Conservation (phyloP, 2,797 vertebrate species). For the Simalia tracyae region DNA sequence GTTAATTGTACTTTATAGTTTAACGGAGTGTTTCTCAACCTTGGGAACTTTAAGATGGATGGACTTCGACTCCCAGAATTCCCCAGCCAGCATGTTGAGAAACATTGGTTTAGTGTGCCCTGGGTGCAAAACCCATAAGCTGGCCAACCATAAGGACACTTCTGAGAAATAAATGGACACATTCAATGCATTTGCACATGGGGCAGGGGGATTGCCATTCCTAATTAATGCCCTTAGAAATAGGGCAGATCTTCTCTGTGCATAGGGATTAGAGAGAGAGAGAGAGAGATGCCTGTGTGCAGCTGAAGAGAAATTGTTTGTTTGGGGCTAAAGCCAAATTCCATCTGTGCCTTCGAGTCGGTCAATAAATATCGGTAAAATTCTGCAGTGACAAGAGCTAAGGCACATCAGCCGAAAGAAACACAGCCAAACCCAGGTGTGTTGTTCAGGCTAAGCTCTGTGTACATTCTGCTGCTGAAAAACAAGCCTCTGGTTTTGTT, state of each 20-base stretch:
- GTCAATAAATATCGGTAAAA: background rate
- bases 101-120: background rate
- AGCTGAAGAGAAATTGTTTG: background rate
- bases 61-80: too few species aligned
- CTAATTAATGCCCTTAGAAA: background rate
- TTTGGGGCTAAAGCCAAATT: background rate
- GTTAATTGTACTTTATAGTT: background rate
- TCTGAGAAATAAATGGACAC: background rate
- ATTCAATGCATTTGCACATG: background rate
- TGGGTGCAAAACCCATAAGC: too few species aligned
- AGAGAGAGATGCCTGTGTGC: background rate
- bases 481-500: background rate
- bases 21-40: too few species aligned
- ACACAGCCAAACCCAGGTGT: background rate
- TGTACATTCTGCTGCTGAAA: background rate
- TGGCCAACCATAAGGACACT: background rate
- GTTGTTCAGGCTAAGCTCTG: background rate
- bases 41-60: too few species aligned
- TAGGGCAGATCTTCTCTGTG: background rate
- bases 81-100: too few species aligned
- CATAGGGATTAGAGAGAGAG: too few species aligned
- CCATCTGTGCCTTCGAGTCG: background rate
- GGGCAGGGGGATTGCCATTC: background rate
- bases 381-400: background rate
- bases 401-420: background rate